A percentile compares a stretch with the other conserved stretches of the same genome.
Evolutionary conservation across 2,113 vertebrate species (phyloP).

Genomic region (Phasianus colchicus): DNA sequence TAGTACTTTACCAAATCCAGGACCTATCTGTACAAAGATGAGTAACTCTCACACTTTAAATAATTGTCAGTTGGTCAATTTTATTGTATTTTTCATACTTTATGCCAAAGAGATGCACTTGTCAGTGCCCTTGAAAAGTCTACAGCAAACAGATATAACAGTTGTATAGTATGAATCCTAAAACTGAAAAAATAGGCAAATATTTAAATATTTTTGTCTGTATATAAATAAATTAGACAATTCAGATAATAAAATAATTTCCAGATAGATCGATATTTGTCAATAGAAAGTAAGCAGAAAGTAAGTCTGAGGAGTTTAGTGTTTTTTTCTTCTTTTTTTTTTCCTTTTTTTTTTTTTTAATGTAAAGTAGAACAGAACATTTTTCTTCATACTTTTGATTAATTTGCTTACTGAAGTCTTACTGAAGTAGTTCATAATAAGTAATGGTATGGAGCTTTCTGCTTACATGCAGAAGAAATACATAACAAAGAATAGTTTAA

Average conservation of each 20-base stretch:
- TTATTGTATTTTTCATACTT: not conserved
- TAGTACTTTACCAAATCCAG: not conserved
- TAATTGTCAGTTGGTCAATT: not conserved
- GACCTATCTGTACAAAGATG: not conserved
- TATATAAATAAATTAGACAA: not conserved
- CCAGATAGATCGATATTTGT: not conserved
- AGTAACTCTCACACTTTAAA: not conserved
- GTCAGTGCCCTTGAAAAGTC: not conserved
- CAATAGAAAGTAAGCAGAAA: not conserved
- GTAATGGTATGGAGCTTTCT: not conserved
- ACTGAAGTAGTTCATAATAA: not conserved
- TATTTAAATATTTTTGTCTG: not conserved
- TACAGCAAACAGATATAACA: not conserved
- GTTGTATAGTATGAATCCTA: not conserved
- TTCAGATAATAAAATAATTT: not conserved
- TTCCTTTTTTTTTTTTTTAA: not conserved
- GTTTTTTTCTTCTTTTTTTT: not conserved
- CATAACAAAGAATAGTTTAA: conserved; percentile 13
- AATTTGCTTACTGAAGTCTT: not conserved
- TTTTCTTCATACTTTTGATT: not conserved
- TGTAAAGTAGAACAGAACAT: not conserved
- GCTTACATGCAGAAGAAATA: not conserved
- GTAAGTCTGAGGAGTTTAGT: not conserved
- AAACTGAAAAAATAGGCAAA: not conserved
- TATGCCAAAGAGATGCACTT: not conserved